Conservation (phyloP, 2,113 vertebrate genomes). For the Epinephelus moara region DNA sequence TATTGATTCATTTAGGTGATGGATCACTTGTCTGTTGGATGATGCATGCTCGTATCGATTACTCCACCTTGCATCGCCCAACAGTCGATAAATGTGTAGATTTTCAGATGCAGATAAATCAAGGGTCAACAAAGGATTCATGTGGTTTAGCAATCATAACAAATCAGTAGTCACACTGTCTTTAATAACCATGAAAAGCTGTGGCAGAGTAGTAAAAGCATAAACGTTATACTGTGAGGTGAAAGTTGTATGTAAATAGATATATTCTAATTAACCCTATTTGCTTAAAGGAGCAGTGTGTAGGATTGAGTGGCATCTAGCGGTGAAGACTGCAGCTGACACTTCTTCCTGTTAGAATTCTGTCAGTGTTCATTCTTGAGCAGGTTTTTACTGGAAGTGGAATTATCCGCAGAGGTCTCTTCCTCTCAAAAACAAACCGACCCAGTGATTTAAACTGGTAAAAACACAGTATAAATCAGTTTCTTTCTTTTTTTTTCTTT, state of each 20-base stretch:
- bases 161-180: conserved; percentile 31
- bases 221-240: background rate
- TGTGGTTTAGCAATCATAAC: conserved; percentile 27
- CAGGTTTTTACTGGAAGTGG: too few species aligned
- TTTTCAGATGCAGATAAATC: conserved; percentile 57
- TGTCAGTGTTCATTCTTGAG: too few species aligned
- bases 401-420: too few species aligned
- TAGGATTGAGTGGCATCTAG: background rate
- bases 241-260: background rate
- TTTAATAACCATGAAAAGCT: background rate
- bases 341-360: too few species aligned
- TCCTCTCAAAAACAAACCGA: too few species aligned
- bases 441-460: too few species aligned
- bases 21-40: conserved; percentile 40
- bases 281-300: too few species aligned
- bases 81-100: conserved; percentile 43
- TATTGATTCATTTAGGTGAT: conserved; percentile 62
- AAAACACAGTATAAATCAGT: too few species aligned
- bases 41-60: conserved; percentile 63
- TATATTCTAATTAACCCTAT: background rate
- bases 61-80: conserved; percentile 9
- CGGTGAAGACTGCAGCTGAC: too few species aligned
- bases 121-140: conserved; percentile 42
- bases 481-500: too few species aligned
- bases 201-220: background rate